Conservation (phyloP, 2,113 vertebrate species). For the Ondatra zibethicus region DNA sequence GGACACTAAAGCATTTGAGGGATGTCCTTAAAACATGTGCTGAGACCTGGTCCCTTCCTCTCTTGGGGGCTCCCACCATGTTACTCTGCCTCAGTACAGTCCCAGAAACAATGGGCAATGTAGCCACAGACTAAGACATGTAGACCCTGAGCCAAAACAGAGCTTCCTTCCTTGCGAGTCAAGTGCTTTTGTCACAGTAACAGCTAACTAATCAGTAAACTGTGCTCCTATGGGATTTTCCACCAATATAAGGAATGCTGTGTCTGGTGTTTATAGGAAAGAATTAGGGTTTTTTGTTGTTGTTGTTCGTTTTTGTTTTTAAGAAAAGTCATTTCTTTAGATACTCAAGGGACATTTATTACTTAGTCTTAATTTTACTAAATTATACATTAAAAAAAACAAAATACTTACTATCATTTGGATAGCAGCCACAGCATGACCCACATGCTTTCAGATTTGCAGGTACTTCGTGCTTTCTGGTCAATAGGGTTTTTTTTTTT, state of each 20-base stretch:
- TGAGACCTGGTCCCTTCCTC: neutral
- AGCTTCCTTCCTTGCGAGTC: neutral
- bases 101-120: too few species aligned
- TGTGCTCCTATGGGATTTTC: neutral
- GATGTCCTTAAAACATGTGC: too few species aligned
- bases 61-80: neutral
- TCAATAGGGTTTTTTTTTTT: slow-evolving; percentile 4
- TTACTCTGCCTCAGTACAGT: neutral
- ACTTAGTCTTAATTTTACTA: neutral
- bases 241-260: neutral
- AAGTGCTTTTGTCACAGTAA: neutral
- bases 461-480: neutral
- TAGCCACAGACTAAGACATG: neutral
- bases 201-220: neutral
- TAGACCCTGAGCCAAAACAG: neutral
- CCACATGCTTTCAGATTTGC: neutral
- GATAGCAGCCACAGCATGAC: neutral
- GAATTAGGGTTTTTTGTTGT: neutral
- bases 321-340: neutral
- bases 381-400: slow-evolving; percentile 20
- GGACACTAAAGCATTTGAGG: neutral
- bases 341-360: neutral
- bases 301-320: too few species aligned
- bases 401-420: too few species aligned
- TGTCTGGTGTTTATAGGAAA: neutral